A percentile compares a stretch with the other conserved stretches of the same genome.
Conservation (phyloP, 1,140 invertebrate species). For the Heliconius hermathena region DNA sequence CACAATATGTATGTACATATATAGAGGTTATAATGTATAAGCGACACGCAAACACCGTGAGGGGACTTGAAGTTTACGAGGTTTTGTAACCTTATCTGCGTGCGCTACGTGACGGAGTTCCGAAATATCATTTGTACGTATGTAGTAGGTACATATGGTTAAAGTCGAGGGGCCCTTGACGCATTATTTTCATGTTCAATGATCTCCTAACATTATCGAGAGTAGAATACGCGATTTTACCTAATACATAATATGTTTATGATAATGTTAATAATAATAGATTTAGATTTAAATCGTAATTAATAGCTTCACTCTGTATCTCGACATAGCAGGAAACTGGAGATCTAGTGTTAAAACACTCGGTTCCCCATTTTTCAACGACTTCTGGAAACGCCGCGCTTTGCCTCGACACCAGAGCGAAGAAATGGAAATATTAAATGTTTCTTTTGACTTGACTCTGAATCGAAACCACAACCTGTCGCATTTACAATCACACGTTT, state of each 20-base stretch:
- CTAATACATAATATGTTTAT: neutral
- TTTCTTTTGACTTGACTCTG: too few species aligned
- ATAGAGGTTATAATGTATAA: conserved; percentile 39
- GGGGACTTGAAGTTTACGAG: conserved; percentile 38
- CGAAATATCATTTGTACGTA: neutral
- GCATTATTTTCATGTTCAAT: neutral
- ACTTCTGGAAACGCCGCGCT: too few species aligned
- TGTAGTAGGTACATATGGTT: neutral
- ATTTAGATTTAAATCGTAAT: neutral
- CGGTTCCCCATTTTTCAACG: too few species aligned
- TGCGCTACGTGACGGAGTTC: conserved; percentile 27
- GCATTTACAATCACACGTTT: too few species aligned
- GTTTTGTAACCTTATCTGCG: conserved; percentile 32
- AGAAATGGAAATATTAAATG: too few species aligned
- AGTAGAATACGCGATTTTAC: neutral
- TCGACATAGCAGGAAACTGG: too few species aligned
- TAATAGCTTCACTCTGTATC: too few species aligned
- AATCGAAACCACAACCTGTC: too few species aligned
- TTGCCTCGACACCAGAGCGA: too few species aligned
- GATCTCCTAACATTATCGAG: conserved; percentile 13
- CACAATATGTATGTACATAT: neutral
- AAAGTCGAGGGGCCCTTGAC: neutral
- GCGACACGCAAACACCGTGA: conserved; percentile 41
- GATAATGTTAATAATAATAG: neutral
- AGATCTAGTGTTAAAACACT: too few species aligned